These are phyloP conservation scores for Torymus texanus DNA, from an alignment of 2,888 invertebrate genomes.

Conservation along the genomic window DNA sequence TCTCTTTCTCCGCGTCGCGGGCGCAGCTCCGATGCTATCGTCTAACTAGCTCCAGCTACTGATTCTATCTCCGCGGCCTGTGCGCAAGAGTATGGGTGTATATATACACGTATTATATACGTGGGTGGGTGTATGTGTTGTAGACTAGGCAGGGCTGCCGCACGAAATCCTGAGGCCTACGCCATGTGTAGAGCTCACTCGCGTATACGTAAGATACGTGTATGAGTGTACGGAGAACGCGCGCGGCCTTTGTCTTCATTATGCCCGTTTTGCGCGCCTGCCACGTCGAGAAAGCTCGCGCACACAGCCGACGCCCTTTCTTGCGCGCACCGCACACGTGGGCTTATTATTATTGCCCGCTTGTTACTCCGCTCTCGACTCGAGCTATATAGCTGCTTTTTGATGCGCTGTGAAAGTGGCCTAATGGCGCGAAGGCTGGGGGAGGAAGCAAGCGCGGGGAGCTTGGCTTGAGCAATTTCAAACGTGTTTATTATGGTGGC, in stretches of 20 bases:
- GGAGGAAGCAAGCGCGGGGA: too few relatives aligned
- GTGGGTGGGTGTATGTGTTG: constrained; percentile 18
- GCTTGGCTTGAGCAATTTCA: too few relatives aligned
- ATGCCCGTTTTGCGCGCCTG: constrained; percentile 41
- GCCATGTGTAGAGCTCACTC: too few relatives aligned
- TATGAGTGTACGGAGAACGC: neutral
- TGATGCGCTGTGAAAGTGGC: too few relatives aligned
- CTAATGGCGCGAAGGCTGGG: too few relatives aligned
- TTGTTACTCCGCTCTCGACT: too few relatives aligned
- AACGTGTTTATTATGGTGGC: too few relatives aligned
- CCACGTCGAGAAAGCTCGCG: neutral
- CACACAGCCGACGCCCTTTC: constrained; percentile 46
- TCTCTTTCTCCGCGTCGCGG: constrained; percentile 64
- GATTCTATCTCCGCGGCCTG: constrained; percentile 75
- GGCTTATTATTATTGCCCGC: constrained; percentile 11
- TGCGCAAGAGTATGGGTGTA: constrained; percentile 5
- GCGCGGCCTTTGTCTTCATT: constrained; percentile 38
- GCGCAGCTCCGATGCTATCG: constrained; percentile 77
- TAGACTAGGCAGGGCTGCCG: constrained; percentile 62
- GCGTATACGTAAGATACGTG: too few relatives aligned
- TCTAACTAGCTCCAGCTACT: constrained; percentile 79
- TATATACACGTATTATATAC: neutral
- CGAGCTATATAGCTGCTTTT: too few relatives aligned
- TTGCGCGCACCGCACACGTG: neutral
- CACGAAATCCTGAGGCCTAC: constrained; percentile 23